Base-by-base conservation (phyloP, 2,888 invertebrate species). In the Acrobasis repandana region DNA sequence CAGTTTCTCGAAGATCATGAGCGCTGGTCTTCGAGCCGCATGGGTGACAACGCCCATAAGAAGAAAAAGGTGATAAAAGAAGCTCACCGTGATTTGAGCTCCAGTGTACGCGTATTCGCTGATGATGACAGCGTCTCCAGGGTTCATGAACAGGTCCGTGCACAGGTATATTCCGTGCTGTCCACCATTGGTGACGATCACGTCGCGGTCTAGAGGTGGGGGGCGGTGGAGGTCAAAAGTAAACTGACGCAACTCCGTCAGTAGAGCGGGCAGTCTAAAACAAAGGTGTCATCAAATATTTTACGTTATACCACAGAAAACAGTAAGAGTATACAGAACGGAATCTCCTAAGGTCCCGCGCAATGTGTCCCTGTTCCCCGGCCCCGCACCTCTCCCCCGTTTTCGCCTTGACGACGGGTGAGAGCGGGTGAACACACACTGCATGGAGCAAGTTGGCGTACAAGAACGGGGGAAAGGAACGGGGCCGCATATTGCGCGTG, bases 161-260 rank as follows among this genome's bases (percentile, higher is more conserved):
- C 95, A 93, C 82, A 95, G 95, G 84, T 95, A 95, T 63, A 97
- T 93, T 8, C 95, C 96, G 77, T 96, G 96, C 80, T 96, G 96
- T 28, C 95, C 94, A 2, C 97, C 97, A 67, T 94, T 94, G 5
- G 96, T 96, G 33, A 96, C 90, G 46, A 96, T 80, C 1, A 96
- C 78, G 63, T 95, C 95, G 1, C 94, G 90, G 2, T 93, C 86
- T 1, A 93, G 92, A 6, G 93, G 82, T 0, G 96, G 96, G 0
- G 96, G 95, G 0, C 93, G 89, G 76, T 96, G 96, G 11, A 94
- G 81, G 56, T 90, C 85, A 54, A 91, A 80, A 73, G 95, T 95
- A 74, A 96, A 93, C 50, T 93, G 90, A 65, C 94, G 93, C 10
- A 96, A 83, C 68, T 93, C 93, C 60, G 92, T 79, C 0, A 95